phyloP scores from a whole-genome alignment of 2,113 vertebrate genomes.

The Nycticebus coucang region DNA sequence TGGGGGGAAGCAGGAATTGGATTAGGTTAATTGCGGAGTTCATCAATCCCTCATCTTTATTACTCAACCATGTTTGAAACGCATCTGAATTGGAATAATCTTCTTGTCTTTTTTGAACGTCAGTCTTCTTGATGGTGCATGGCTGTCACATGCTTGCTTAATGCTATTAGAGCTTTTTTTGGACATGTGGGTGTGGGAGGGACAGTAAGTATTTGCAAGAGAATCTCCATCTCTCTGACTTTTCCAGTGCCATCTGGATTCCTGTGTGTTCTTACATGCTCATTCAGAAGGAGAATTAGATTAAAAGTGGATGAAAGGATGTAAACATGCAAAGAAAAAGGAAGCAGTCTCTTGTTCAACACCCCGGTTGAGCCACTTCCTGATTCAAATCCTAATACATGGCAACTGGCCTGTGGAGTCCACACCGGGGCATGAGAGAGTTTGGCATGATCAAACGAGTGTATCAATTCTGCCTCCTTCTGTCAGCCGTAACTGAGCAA shows the following conservation, averaged over 20 bases:
- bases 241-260: constrained; percentile 53
- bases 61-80: background rate
- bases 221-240: constrained; percentile 63
- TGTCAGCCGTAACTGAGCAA: constrained; percentile 78
- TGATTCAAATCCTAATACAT: constrained; percentile 71
- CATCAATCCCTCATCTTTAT: background rate
- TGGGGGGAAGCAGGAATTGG: background rate
- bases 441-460: constrained; percentile 31
- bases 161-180: constrained; percentile 43
- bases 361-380: constrained; percentile 51
- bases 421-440: constrained; percentile 22
- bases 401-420: constrained; percentile 25
- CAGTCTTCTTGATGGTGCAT: background rate
- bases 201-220: constrained; percentile 50
- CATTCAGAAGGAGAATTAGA: constrained; percentile 65
- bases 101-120: constrained; percentile 20
- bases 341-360: background rate
- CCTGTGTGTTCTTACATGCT: constrained; percentile 48
- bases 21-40: background rate
- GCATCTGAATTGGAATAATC: background rate
- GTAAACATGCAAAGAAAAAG: constrained; percentile 59
- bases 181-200: constrained; percentile 73
- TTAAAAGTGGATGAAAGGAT: constrained; percentile 48
- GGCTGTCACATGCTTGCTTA: background rate
- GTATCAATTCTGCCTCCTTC: constrained; percentile 52